phyloP scores from a whole-genome alignment of 2,113 vertebrate genomes.

The Procavia capensis region DNA sequence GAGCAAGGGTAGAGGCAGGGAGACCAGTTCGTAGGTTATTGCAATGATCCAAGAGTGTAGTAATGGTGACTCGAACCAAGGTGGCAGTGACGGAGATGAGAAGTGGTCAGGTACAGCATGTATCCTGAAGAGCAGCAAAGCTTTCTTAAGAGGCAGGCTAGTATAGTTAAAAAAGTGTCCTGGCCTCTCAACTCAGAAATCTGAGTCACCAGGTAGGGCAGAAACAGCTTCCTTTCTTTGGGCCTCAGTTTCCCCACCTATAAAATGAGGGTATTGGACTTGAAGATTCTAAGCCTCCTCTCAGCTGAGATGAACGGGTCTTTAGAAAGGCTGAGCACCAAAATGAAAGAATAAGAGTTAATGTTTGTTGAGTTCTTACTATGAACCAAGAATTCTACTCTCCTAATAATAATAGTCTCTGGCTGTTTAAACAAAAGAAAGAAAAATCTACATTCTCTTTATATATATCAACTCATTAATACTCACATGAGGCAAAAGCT shows the following conservation, averaged over 20 bases:
- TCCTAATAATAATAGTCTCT: not conserved
- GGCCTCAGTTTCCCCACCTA: conserved; percentile 1
- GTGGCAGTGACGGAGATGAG: not conserved
- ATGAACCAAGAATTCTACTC: not conserved
- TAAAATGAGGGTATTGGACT: not conserved
- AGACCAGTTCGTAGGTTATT: not conserved
- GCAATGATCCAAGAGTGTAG: not conserved
- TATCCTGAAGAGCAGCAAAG: not conserved
- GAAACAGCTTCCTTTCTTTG: conserved; percentile 14
- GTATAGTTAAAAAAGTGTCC: not conserved
- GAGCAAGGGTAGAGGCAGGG: not conserved
- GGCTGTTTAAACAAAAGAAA: not conserved
- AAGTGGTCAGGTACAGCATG: not conserved
- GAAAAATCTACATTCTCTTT: not conserved
- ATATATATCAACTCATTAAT: not conserved
- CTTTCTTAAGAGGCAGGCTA: not conserved
- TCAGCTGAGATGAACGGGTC: not conserved
- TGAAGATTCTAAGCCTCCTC: not conserved
- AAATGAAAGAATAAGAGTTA: not conserved
- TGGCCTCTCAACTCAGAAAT: not conserved
- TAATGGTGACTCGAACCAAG: not conserved
- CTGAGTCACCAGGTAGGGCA: not conserved
- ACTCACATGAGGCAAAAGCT: not conserved
- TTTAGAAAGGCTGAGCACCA: conserved; percentile 39
- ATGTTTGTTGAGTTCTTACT: not conserved